Evolutionary conservation across 2,797 vertebrate genomes (phyloP), one percentile per base, ranked within the genome.

Genomic region (Astyanax mexicanus): DNA sequence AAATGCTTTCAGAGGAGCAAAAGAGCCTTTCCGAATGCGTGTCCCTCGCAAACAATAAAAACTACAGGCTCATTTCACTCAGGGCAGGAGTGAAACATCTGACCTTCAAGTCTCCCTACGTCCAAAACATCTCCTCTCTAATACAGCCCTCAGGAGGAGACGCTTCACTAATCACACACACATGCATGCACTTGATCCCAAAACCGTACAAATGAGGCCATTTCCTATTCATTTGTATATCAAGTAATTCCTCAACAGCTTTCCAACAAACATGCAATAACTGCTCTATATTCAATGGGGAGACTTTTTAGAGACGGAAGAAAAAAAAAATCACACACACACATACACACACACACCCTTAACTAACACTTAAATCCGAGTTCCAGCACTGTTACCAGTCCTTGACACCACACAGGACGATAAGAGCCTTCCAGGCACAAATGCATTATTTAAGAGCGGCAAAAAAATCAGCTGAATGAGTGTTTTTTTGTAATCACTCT

Each of bases 371-470:
- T 19, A 75, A 64, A 45, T 35, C 51, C 54, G 73, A 69, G 80
- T 27, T 74, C 68, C 69, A 72, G 55, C 62, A 60, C 21, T 68
- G 77, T 78, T 71, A 68, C 21, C 32, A 47, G 82, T 70, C 60
- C 69, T 62, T 83, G 69, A 84, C 72, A 81, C 73, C 40, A 64
- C 62, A 74, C 40, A 35, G 77, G 58, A 73, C 38, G 74, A 74
- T 81, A 77, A 78, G 74, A 78, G 73, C 71, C 74, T 77, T 77
- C 74, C 77, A 68, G 54, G 71, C 74, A 78, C 72, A 55, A 72
- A 73, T 77, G 77, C 55, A 68, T 81, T 78, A 76, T 78, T 76
- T 68, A 77, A 64, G 72, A 77, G 66, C 58, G 64, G 15, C 6
- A 6, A 19, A 8, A 23, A 40, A 52, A 74, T 51, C 55, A 81